These are phyloP conservation scores for Parnassius smintheus DNA, from an alignment of 2,888 invertebrate genomes.

Conservation along the genomic window DNA sequence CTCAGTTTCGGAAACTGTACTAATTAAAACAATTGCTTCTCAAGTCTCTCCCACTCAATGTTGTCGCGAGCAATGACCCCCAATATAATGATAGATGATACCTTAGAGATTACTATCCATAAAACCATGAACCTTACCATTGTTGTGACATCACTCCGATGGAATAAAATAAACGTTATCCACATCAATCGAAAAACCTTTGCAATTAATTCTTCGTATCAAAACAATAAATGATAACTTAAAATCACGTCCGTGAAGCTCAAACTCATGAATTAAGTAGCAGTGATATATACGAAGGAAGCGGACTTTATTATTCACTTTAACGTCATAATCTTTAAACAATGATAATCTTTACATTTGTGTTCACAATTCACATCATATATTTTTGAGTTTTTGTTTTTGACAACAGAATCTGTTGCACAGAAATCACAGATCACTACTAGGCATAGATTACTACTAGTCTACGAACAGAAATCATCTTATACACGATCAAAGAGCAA, in stretches of 20 bases:
- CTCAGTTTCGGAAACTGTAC: slow-evolving; percentile 36
- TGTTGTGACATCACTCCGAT: slow-evolving; percentile 53
- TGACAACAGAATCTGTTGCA: slow-evolving; percentile 18
- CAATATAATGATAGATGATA: slow-evolving; percentile 33
- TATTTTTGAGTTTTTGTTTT: slow-evolving; percentile 10
- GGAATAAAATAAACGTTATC: slow-evolving; percentile 38
- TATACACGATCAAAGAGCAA: too few species aligned
- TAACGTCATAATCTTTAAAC: neutral
- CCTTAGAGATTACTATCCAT: slow-evolving; percentile 32
- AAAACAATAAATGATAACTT: slow-evolving; percentile 32
- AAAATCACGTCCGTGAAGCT: neutral
- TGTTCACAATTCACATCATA: slow-evolving; percentile 1
- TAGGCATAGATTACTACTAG: too few species aligned
- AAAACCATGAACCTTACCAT: slow-evolving; percentile 48
- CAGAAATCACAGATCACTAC: slow-evolving; percentile 1
- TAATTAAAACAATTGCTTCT: slow-evolving; percentile 57
- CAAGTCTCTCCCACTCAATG: slow-evolving; percentile 34
- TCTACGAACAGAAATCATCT: too few species aligned
- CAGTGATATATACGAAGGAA: neutral
- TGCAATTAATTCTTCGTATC: slow-evolving; percentile 33
- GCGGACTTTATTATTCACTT: slow-evolving; percentile 2
- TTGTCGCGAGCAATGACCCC: slow-evolving; percentile 57
- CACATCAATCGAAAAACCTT: slow-evolving; percentile 40
- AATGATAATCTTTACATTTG: slow-evolving; percentile 6
- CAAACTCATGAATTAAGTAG: neutral